These are phyloP conservation scores for Cyrtonyx montezumae DNA, from an alignment of 2,113 vertebrate species.

Conservation along the genomic window DNA sequence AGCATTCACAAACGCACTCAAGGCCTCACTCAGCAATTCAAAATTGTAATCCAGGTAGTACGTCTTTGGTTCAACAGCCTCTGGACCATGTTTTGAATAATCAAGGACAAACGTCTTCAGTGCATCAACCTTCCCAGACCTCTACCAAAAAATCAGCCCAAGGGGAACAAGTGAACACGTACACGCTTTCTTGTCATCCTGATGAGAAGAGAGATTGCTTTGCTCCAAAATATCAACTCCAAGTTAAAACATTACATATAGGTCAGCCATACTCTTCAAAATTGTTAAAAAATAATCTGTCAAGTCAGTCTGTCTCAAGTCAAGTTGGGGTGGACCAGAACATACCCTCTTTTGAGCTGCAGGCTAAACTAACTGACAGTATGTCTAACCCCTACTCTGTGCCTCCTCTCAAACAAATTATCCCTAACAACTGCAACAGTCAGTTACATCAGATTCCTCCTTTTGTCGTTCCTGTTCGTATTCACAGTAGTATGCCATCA, in stretches of 20 bases:
- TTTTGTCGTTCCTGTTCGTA: constrained; percentile 78
- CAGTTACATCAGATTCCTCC: constrained; percentile 72
- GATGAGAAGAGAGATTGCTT: constrained; percentile 75
- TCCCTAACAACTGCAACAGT: constrained; percentile 40
- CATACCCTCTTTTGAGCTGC: constrained; percentile 38
- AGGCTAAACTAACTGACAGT: constrained; percentile 73
- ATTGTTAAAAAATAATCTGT: constrained; percentile 75
- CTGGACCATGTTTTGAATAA: constrained; percentile 79
- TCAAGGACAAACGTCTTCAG: constrained; percentile 78
- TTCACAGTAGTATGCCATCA: constrained; percentile 77
- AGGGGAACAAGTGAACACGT: constrained; percentile 61
- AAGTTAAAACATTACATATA: constrained; percentile 79
- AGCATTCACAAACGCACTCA: constrained; percentile 35
- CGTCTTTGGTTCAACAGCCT: constrained; percentile 74
- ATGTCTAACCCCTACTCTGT: constrained; percentile 76
- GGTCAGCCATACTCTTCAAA: constrained; percentile 80
- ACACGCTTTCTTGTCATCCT: background rate
- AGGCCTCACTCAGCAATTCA: constrained; percentile 51
- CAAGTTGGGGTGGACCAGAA: constrained; percentile 61
- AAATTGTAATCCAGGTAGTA: constrained; percentile 77
- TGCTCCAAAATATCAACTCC: constrained; percentile 94
- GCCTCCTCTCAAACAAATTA: constrained; percentile 71
- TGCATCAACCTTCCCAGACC: constrained; percentile 74
- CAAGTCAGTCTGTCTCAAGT: constrained; percentile 78
- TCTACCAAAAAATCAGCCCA: constrained; percentile 72